phyloP scores from a whole-genome alignment of 2,888 invertebrate species.

The Phalera bucephala region DNA sequence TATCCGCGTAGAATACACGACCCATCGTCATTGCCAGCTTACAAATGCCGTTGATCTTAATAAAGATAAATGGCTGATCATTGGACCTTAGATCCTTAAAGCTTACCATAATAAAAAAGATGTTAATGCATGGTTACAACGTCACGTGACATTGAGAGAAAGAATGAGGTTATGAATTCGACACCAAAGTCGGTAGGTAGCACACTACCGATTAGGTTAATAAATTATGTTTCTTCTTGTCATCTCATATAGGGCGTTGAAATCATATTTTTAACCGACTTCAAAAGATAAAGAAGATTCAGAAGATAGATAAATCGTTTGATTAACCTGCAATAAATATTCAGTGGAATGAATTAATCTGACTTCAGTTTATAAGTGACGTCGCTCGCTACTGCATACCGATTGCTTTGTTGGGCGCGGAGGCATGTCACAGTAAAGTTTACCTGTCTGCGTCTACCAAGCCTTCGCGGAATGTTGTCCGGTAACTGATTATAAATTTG shows the following conservation, averaged over 20 bases:
- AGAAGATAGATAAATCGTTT: conserved; percentile 24
- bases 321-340: conserved; percentile 20
- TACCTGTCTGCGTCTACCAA: conserved; percentile 50
- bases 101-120: conserved; percentile 44
- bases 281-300: too few relatives aligned
- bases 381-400: conserved; percentile 13
- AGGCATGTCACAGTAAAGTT: conserved; percentile 42
- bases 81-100: conserved; percentile 38
- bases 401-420: conserved; percentile 30
- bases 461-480: conserved; percentile 67
- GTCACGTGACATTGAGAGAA: too few relatives aligned
- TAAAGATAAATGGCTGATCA: conserved; percentile 62
- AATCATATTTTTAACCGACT: conserved; percentile 27
- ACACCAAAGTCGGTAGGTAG: conserved; percentile 32
- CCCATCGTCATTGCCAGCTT: conserved; percentile 39
- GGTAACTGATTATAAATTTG: conserved; percentile 69
- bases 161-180: conserved; percentile 43
- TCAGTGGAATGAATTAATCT: conserved; percentile 15
- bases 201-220: conserved; percentile 39
- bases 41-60: conserved; percentile 52
- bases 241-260: conserved; percentile 34
- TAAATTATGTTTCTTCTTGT: conserved; percentile 43
- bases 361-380: conserved; percentile 16
- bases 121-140: conserved; percentile 21
- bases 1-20: conserved; percentile 47